A percentile compares a stretch with the other conserved stretches of the same genome.
phyloP scores from a whole-genome alignment of 1,140 invertebrate species.

The Drosophila auraria region DNA sequence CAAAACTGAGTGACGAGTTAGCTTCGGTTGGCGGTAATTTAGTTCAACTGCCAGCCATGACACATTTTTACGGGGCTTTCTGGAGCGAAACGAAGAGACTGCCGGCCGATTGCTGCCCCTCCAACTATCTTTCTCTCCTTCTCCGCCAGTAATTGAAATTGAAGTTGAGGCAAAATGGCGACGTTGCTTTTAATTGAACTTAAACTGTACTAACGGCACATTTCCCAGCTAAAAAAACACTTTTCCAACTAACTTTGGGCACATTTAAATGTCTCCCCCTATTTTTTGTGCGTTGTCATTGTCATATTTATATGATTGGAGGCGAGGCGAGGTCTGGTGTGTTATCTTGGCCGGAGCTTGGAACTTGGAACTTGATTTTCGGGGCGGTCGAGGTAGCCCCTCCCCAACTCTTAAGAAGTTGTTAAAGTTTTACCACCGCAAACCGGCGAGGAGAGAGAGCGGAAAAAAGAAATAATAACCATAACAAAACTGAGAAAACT shows the following conservation, averaged over 20 bases:
- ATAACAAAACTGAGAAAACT: slow-evolving; percentile 67
- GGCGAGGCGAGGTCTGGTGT: slow-evolving; percentile 30
- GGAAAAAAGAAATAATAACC: slow-evolving; percentile 34
- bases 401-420: slow-evolving; percentile 63
- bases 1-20: slow-evolving; percentile 36
- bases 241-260: slow-evolving; percentile 30
- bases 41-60: slow-evolving; percentile 75
- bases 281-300: slow-evolving; percentile 70
- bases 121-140: neutral
- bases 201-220: slow-evolving; percentile 76
- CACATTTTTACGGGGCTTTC: slow-evolving; percentile 71
- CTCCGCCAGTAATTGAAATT: slow-evolving; percentile 63
- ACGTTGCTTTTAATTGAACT: slow-evolving; percentile 71
- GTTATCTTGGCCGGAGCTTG: slow-evolving; percentile 54
- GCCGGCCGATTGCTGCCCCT: slow-evolving; percentile 1
- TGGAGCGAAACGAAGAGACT: slow-evolving; percentile 61
- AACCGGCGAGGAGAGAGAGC: slow-evolving; percentile 11
- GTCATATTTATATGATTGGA: slow-evolving; percentile 64
- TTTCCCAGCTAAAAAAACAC: slow-evolving; percentile 34
- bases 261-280: slow-evolving; percentile 54
- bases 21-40: slow-evolving; percentile 60
- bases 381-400: slow-evolving; percentile 19
- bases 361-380: slow-evolving; percentile 63
- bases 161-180: slow-evolving; percentile 62
- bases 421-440: slow-evolving; percentile 67